Base-by-base conservation (phyloP, 2,797 vertebrate genomes). In the Coccyzus lansbergi region DNA sequence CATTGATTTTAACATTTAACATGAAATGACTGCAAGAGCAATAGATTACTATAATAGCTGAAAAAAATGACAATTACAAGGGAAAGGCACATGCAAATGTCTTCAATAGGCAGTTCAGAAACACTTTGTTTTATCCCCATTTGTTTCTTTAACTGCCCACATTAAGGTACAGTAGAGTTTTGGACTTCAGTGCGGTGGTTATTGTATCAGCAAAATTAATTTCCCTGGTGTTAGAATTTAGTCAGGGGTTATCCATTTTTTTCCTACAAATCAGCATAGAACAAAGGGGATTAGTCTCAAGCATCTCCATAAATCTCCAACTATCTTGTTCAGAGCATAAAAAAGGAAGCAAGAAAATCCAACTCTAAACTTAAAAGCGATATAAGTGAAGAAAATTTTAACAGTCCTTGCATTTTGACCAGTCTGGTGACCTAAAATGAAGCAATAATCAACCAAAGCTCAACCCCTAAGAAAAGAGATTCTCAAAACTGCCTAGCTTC, bases 11-110 rank as follows among this genome's bases (percentile, higher is more conserved):
- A 76, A 95, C 90, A 96, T 49, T 94, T 96, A 91, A 87, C 91
- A 96, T 77, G 68, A 93, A 96, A 63, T 77, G 64, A 90, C 64
- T 14, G 48, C 48, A 77, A 80, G 72, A 83, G 60, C 51, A 92
- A 90, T 82, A 58, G 81, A 83, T 95, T 90, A 79, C 76, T 95
- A 21, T 48, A 48, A 48, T 48, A 74, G 65, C 71, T 90, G 46
- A 92, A 88, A 87, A 87, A 78, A 93, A 63, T 83, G 24, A 96
- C 71, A 81, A 88, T 89, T 80, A 96, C 67, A 63, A 96, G 87
- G 88, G 92, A 96, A 96, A 87, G 91, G 83, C 96, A 97, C 96
- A 95, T 83, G 89, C 96, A 97, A 95, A 90, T 96, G 65, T 97
- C 60, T 95, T 84, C 83, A 92, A 83, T 36, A 78, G 70, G 65